These are phyloP conservation scores for Resseliella maxima DNA, from an alignment of 2,888 invertebrate species.

Conservation along the genomic window DNA sequence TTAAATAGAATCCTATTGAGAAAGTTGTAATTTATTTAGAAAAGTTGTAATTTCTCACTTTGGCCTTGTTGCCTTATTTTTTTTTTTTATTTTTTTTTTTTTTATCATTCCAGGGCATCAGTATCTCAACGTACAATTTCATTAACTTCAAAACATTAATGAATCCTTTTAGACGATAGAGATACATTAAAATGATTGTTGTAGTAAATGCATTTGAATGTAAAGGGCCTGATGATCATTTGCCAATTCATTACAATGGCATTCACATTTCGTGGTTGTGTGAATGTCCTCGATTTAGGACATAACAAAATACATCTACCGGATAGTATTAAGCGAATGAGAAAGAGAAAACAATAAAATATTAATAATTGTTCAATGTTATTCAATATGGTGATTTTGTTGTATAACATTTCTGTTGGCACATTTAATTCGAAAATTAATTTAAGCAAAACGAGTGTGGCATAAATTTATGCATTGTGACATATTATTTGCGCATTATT, in stretches of 20 bases:
- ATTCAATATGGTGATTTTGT: not conserved
- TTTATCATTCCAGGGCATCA: not conserved
- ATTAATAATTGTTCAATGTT: not conserved
- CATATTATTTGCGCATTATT: conserved; percentile 3
- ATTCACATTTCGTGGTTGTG: not conserved
- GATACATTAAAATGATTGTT: not conserved
- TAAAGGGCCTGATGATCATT: not conserved
- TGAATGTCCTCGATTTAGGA: not conserved
- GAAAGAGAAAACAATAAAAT: too few relatives aligned
- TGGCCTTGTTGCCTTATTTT: not conserved
- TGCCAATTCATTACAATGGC: not conserved
- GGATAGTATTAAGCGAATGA: not conserved
- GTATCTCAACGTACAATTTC: not conserved
- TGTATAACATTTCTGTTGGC: not conserved
- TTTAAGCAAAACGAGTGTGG: not conserved
- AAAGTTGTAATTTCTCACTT: conserved; percentile 16
- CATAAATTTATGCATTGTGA: not conserved
- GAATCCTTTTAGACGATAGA: not conserved
- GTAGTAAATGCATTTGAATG: not conserved
- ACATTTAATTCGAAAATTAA: conserved; percentile 27
- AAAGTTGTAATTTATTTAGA: conserved; percentile 19
- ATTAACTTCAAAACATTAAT: not conserved
- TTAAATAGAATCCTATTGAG: conserved; percentile 7
- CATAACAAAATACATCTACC: not conserved
- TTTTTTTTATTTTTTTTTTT: not conserved